Evolutionary conservation across 1,140 invertebrate species (phyloP).

Genomic region (honey bee (Apis mellifera)): Amel_HAv3.1 CM009943.2:7151001-7151500

Average conservation of each 20-base stretch:
- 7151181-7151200: background rate
- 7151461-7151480: constrained; percentile 73
- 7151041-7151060: constrained; percentile 62
- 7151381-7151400: background rate
- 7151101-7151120: constrained; percentile 50
- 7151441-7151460: constrained; percentile 61
- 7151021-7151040: constrained; percentile 64
- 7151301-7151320: background rate
- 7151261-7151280: background rate
- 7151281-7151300: too few species aligned
- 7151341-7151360: background rate
- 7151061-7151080: constrained; percentile 62
- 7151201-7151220: background rate
- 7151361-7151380: background rate
- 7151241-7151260: background rate
- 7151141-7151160: constrained; percentile 13
- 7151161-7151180: background rate
- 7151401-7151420: constrained; percentile 8
- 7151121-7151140: constrained; percentile 13
- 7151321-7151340: background rate
- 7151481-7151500: constrained; percentile 70
- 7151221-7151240: background rate
- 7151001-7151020: constrained; percentile 64
- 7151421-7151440: constrained; percentile 34
- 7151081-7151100: constrained; percentile 47